Evolutionary conservation across 1,140 invertebrate species (phyloP), one percentile per base, ranked within the genome.

Genomic region (Bombus picipes): DNA sequence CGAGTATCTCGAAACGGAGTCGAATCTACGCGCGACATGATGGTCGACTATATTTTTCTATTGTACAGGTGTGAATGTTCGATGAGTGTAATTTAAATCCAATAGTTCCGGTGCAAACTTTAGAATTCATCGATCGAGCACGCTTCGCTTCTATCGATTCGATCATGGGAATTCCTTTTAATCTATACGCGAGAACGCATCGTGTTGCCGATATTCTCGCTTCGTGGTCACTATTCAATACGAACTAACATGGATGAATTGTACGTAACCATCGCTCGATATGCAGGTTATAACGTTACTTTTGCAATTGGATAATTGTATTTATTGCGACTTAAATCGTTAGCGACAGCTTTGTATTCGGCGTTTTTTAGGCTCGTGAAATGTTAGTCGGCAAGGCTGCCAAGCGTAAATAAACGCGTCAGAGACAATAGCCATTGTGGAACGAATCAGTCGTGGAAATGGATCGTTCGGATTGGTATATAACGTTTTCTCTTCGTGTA

Each of bases 381-480:
- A 53, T 28, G 8, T 81, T 66, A 53, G 47, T 66, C 32, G 43
- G 8, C 25, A 28, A n/a, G 32, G 15, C 18, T n/a, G 32, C 15
- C 12, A 13, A 15, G 28, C 18, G n/a, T 57, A 68, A 41, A 70
- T 47, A 74, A 74, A 59, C 32, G 28, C 25, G 12, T 10, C 18
- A n/a, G 8, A 66, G 34, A 83, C 65, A 77, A 83, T 83, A 34
- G 37, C 25, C 59, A 37, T 83, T 77, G 34, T 77, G 32, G 62
- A 18, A 41, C 53, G 74, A 70, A 41, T 59, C 47, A 37, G 59
- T 25, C 32, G 28, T 22, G 15, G 12, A 79, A 59, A 72, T 41
- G 76, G 53, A 84, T 77, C 66, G 70, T 47, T 68, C 34, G 73
- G 0, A 53, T 10, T 41, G 15, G 25, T 77, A 77, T 77, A 59